Evolutionary conservation across 2,888 invertebrate genomes (phyloP).

Genomic region (Lamproptera curius): DNA sequence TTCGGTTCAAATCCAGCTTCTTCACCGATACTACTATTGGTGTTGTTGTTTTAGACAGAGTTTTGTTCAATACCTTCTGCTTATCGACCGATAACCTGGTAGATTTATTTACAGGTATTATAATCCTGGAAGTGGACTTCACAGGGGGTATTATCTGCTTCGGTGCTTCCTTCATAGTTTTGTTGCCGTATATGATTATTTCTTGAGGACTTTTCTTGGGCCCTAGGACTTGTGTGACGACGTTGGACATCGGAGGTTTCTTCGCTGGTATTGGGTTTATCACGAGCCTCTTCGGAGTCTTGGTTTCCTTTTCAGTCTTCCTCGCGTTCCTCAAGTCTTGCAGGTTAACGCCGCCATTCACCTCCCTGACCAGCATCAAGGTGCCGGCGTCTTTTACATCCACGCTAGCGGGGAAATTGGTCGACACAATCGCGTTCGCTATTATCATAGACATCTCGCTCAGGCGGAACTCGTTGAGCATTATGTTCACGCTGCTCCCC

Average conservation of each 20-base stretch:
- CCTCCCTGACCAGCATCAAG: slow-evolving; percentile 42
- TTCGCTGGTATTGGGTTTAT: background rate
- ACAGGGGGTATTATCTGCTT: background rate
- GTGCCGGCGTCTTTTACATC: slow-evolving; percentile 25
- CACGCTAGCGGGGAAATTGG: slow-evolving; percentile 27
- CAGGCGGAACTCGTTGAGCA: slow-evolving; percentile 59
- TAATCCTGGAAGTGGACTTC: background rate
- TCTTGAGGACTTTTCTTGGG: slow-evolving; percentile 3
- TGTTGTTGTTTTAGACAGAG: background rate
- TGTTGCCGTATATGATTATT: background rate
- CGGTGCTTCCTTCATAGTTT: background rate
- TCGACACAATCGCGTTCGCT: slow-evolving; percentile 40
- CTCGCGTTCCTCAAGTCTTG: slow-evolving; percentile 18
- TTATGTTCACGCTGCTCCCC: slow-evolving; percentile 57
- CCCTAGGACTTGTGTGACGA: background rate
- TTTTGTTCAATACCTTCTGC: background rate
- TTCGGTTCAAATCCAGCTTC: background rate
- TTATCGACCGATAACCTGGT: background rate
- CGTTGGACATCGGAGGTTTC: background rate
- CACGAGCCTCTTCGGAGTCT: background rate
- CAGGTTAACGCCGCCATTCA: slow-evolving; percentile 33
- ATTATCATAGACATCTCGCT: slow-evolving; percentile 44
- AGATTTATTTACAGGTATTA: background rate
- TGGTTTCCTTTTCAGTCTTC: slow-evolving; percentile 1
- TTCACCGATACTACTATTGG: background rate